Base-by-base conservation (phyloP, 2,888 invertebrate species). In the Noctua pronuba region DNA sequence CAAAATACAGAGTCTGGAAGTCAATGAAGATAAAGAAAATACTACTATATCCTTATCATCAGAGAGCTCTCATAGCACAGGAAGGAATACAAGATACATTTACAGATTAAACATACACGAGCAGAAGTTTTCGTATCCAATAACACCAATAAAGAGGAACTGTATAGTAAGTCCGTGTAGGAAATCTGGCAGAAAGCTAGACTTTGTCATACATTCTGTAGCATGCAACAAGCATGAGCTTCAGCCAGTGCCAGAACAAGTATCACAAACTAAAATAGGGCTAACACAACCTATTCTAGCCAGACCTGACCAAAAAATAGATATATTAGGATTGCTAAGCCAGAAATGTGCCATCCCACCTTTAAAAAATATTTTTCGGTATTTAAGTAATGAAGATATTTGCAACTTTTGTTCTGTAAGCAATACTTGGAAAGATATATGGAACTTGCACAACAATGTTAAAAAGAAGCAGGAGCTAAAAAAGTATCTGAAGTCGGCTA, bases 91-190 rank as follows among this genome's bases (percentile, higher is more conserved):
- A 60, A 90, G 85, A 82, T 88, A 82, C 66, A 82, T 91, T 55
- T 84, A 75, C 55, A 86, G 84, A 80, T 65, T 89, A 49, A 87
- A 86, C 46, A 73, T 89, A 62, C 87, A 91, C 82, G 91, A 91
- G 24, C 88, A 91, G 78, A 88, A 93, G 73, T 82, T 90, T 65
- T 89, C 93, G 67, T 95, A 95, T 85, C 96, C 96, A 78, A 92
- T 94, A 66, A 96, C 96, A 87, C 96, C 96, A 80, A 91, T 96
- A 41, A 96, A 96, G 85, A 94, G 89, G 79, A 94, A 92, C 85
- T 95, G 95, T 86, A 94, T 92, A 77, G 86, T 92, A 75, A 94
- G 93, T 76, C 94, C 95, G 3, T 92, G 93, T 71, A 92, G 89
- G 74, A 95, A 91, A 89, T 94, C 95, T 80, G 92, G 92, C 5